These are phyloP conservation scores for Clanis bilineata DNA, from an alignment of 2,888 invertebrate species.

Conservation along the genomic window DNA sequence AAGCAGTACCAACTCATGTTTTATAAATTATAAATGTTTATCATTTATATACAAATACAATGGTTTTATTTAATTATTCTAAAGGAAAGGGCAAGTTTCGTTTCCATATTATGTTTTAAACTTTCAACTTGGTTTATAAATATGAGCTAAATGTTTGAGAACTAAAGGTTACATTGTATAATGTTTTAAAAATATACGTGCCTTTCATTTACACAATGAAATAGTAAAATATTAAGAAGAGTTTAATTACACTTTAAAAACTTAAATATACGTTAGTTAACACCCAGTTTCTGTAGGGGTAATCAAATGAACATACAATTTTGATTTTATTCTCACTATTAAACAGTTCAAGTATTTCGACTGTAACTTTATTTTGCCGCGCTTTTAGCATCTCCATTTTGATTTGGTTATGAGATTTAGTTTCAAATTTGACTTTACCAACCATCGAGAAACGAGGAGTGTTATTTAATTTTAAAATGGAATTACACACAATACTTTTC, in stretches of 20 bases:
- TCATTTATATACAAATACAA: no score
- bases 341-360: background rate
- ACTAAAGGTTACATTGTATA: background rate
- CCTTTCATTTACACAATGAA: constrained; percentile 13
- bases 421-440: no score
- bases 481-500: background rate
- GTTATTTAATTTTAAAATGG: no score
- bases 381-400: no score
- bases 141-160: background rate
- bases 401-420: no score
- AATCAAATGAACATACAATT: no score
- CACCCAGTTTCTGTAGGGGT: no score
- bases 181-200: constrained; percentile 16
- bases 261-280: background rate
- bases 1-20: background rate
- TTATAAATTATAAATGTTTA: no score
- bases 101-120: background rate
- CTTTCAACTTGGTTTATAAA: background rate
- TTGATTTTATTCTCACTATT: background rate
- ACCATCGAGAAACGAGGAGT: no score
- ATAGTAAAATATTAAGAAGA: background rate
- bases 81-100: background rate
- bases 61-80: background rate
- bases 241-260: background rate
- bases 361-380: no score